These are phyloP conservation scores for Prolemur simus DNA, from an alignment of 2,113 vertebrate species.

Conservation along the genomic window DNA sequence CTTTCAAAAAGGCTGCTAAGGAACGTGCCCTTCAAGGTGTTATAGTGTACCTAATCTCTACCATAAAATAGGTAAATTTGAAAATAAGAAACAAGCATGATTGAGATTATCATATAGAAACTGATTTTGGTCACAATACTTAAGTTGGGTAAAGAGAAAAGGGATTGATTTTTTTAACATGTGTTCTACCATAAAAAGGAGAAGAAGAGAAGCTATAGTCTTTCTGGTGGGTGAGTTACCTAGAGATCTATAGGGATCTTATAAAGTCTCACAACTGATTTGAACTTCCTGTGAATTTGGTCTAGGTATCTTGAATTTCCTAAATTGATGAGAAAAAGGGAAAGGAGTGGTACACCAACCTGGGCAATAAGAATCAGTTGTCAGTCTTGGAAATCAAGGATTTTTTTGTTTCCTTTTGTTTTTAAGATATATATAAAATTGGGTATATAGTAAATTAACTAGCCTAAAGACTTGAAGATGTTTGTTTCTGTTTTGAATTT, in stretches of 20 bases:
- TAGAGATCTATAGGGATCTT: not conserved
- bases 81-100: not conserved
- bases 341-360: not conserved
- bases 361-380: not conserved
- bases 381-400: not conserved
- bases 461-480: not conserved
- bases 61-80: conserved; percentile 9
- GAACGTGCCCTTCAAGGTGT: not conserved
- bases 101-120: not conserved
- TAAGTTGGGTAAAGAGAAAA: not conserved
- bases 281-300: not conserved
- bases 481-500: not conserved
- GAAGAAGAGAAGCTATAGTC: not conserved
- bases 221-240: not conserved
- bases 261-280: not conserved
- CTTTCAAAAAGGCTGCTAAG: conserved; percentile 27
- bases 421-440: not conserved
- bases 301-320: not conserved
- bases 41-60: not conserved
- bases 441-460: not conserved
- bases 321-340: not conserved
- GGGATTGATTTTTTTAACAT: not conserved
- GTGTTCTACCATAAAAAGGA: not conserved
- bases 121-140: not conserved
- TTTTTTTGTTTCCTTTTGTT: not conserved